Evolutionary conservation across 2,113 vertebrate genomes (phyloP), one percentile per base, ranked within the genome.

Genomic region (Sminthopsis crassicaudata): DNA sequence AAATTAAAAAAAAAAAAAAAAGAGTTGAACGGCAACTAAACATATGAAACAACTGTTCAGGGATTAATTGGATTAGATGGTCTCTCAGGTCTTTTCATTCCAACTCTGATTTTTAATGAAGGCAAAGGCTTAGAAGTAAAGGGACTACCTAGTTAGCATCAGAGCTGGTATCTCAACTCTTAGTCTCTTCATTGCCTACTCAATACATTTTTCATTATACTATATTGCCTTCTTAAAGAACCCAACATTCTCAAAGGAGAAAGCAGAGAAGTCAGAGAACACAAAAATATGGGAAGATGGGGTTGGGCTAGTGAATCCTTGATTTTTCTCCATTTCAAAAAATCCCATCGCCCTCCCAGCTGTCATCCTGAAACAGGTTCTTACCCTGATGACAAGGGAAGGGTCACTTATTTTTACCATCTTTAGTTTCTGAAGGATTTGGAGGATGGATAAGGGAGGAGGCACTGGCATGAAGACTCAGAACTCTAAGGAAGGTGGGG

Each of bases 391-490:
- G 6, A 16, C n/a, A 76, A 76, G 67, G 67, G 67, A 76, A 76
- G 36, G 36, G 36, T 76, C 36, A 76, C 67, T 19, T 22, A 42
- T 84, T 84, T 76, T 84, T 54, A 42, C 19, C 22, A 42, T 84
- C 4, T 16, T 84, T 84, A 84, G 36, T 76, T 76, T 76, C 67
- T 4, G 24, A 0, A 46, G 76, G 84, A 51, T 52, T 22, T 19
- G 50, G 27, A 89, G 60, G 48, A 36, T 51, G 27, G 53, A 23
- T 2, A 91, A 46, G 76, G 2, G n/a, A 67, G 0, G 93, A 26
- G 95, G 51, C 76, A 26, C 84, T 2, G 95, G 93, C 92, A 89
- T 27, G 50, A 91, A 92, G 97, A 96, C 95, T 53, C 88, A 90
- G 50, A 60, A 51, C 95, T 95, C 95, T 94, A 92, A 55, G 93